Percentiles rank a stretch among this genome's conserved stretches.
Conservation (phyloP, 2,113 vertebrate species). For the Proterorhinus semilunaris region DNA sequence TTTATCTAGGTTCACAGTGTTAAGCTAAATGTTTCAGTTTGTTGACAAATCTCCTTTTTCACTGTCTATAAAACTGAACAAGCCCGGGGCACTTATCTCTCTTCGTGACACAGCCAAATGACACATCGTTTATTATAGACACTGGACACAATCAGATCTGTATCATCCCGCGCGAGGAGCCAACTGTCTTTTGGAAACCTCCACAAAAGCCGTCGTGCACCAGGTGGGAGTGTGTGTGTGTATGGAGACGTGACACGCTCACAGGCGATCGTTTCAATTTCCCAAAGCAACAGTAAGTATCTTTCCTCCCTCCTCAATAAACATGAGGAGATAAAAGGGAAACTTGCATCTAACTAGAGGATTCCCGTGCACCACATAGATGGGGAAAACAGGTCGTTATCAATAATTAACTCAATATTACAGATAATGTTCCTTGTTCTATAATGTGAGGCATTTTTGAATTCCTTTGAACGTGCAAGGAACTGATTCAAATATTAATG, state of each 20-base stretch:
- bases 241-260: slow-evolving; percentile 8
- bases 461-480: slow-evolving; percentile 27
- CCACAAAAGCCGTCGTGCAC: slow-evolving; percentile 4
- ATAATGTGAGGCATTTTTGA: slow-evolving; percentile 14
- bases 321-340: slow-evolving; percentile 13
- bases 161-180: slow-evolving; percentile 22
- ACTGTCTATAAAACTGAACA: slow-evolving; percentile 1
- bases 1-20: not conserved
- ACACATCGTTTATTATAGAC: slow-evolving; percentile 8
- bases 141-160: slow-evolving; percentile 25
- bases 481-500: slow-evolving; percentile 5
- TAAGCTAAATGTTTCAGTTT: not conserved
- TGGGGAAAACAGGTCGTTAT: slow-evolving; percentile 29
- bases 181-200: slow-evolving; percentile 6
- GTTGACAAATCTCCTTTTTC: not conserved
- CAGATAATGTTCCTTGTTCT: slow-evolving; percentile 16
- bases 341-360: slow-evolving; percentile 15
- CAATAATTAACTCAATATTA: slow-evolving; percentile 10
- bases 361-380: not conserved
- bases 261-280: slow-evolving; percentile 8
- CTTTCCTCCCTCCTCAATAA: slow-evolving; percentile 5
- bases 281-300: slow-evolving; percentile 15
- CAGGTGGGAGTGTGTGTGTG: slow-evolving; percentile 16
- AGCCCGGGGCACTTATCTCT: not conserved
- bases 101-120: not conserved